A percentile compares a stretch with the other conserved stretches of the same genome.
phyloP scores from a whole-genome alignment of 1,140 invertebrate species.

The Bombus fervidus region DNA sequence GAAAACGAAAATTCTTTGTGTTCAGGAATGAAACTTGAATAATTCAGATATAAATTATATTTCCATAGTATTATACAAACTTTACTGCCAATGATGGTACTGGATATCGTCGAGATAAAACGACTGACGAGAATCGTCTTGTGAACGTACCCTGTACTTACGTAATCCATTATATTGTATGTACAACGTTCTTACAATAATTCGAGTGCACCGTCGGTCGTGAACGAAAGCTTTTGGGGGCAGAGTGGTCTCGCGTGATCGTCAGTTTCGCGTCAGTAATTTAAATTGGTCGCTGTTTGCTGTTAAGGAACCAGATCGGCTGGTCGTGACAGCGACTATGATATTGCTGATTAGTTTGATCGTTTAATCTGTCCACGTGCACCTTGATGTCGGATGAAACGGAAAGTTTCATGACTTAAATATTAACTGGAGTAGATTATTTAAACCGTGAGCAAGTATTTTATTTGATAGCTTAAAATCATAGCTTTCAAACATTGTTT shows the following conservation, averaged over 20 bases:
- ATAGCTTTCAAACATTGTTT: neutral
- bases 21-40: neutral
- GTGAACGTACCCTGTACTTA: conserved; percentile 59
- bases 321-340: neutral
- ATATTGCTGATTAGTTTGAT: neutral
- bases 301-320: neutral
- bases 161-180: conserved; percentile 69
- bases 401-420: too few relatives aligned
- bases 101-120: conserved; percentile 39
- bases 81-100: neutral
- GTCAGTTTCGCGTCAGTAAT: neutral
- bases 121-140: conserved; percentile 52
- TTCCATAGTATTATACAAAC: neutral
- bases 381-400: neutral
- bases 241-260: conserved; percentile 18
- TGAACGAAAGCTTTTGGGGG: conserved; percentile 40
- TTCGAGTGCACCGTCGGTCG: conserved; percentile 51
- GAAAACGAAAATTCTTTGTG: neutral
- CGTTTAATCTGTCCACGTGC: conserved; percentile 35
- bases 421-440: neutral
- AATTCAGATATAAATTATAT: neutral
- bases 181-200: conserved; percentile 71
- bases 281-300: conserved; percentile 24
- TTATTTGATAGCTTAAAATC: neutral
- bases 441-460: neutral